Evolutionary conservation across 2,888 invertebrate species (phyloP).

Genomic region (Ectemnius cavifrons): DNA sequence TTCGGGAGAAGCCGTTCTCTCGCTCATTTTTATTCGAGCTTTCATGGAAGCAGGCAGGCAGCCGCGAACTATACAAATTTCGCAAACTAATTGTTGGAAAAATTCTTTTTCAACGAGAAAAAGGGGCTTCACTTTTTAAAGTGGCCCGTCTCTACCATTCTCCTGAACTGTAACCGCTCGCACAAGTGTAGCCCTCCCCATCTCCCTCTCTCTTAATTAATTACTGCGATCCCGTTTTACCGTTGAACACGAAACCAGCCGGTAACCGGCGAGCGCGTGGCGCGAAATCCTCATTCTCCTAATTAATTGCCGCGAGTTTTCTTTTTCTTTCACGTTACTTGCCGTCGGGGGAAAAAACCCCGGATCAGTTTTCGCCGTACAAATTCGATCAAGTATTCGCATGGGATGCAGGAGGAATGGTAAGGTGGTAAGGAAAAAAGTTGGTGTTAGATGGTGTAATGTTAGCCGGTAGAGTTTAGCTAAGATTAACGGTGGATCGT

Average conservation of each 20-base stretch:
- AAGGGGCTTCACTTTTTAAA: too few relatives aligned
- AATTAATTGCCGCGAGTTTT: slow-evolving; percentile 49
- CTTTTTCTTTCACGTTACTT: slow-evolving; percentile 15
- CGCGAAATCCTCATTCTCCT: slow-evolving; percentile 34
- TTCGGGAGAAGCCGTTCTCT: background rate
- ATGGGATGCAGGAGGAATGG: background rate
- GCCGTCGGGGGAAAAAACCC: slow-evolving; percentile 13
- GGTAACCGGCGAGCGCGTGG: slow-evolving; percentile 5
- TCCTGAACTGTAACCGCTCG: too few relatives aligned
- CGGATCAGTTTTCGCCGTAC: background rate
- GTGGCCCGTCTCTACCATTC: too few relatives aligned
- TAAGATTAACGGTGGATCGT: too few relatives aligned
- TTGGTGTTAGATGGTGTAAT: too few relatives aligned
- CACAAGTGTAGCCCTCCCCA: too few relatives aligned
- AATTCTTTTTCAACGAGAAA: slow-evolving; percentile 32
- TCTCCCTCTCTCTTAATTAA: slow-evolving; percentile 53
- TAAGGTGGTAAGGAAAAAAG: too few relatives aligned
- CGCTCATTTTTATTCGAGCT: slow-evolving; percentile 2
- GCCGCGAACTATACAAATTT: slow-evolving; percentile 19
- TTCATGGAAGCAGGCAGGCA: slow-evolving; percentile 27
- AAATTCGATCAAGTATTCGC: background rate
- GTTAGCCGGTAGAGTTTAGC: background rate
- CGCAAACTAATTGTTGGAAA: slow-evolving; percentile 43
- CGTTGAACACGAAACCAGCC: slow-evolving; percentile 40
- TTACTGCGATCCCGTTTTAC: slow-evolving; percentile 62